A percentile compares a stretch with the other conserved stretches of the same genome.
These are phyloP conservation scores for Platycercus adscitus DNA, from an alignment of 2,113 vertebrate species.

Conservation along the genomic window DNA sequence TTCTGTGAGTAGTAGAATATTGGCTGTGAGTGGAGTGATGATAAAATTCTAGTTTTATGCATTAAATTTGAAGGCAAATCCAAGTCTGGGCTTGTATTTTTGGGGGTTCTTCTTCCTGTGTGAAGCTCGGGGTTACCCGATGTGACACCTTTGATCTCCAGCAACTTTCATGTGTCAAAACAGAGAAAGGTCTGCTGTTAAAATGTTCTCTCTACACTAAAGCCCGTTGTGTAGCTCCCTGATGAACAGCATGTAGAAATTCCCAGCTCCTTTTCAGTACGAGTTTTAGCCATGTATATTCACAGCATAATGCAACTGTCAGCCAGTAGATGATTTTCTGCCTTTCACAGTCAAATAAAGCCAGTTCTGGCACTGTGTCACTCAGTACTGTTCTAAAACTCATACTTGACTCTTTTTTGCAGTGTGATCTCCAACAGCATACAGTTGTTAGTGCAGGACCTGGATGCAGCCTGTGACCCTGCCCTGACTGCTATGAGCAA, in stretches of 20 bases:
- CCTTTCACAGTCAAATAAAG: background rate
- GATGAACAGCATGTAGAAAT: background rate
- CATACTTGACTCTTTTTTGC: background rate
- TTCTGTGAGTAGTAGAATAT: background rate
- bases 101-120: background rate
- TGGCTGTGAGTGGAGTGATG: background rate
- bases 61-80: background rate
- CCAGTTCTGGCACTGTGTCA: background rate
- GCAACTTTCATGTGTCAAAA: background rate
- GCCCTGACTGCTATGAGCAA: slow-evolving; percentile 99
- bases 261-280: background rate
- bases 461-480: slow-evolving; percentile 95
- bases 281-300: background rate
- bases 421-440: slow-evolving; percentile 99
- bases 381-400: background rate
- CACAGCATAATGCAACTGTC: background rate
- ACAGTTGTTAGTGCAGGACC: slow-evolving; percentile 95
- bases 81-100: background rate
- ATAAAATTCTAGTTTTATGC: background rate
- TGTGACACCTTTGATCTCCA: background rate
- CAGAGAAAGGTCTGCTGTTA: background rate
- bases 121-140: background rate
- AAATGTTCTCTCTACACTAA: background rate
- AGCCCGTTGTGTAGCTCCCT: background rate
- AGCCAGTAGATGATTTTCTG: background rate